Evolutionary conservation across 1,140 invertebrate species (phyloP).

Genomic region (Dermatophagoides farinae): DNA sequence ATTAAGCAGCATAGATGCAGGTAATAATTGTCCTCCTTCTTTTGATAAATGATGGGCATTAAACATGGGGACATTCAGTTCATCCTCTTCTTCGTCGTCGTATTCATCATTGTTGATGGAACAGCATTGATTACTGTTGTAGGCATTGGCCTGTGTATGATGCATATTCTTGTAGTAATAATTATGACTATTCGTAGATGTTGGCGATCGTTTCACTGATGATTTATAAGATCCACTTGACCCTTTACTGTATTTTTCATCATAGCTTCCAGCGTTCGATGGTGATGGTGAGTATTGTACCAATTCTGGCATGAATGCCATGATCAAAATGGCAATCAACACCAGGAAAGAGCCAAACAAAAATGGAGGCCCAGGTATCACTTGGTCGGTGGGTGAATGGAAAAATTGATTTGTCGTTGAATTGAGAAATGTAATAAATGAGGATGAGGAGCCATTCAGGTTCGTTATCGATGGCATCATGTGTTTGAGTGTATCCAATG

Average conservation of each 20-base stretch:
- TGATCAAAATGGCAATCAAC: constrained; percentile 75
- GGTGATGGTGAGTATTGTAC: constrained; percentile 11
- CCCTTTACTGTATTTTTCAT: not conserved
- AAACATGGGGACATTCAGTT: not conserved
- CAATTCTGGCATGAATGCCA: constrained; percentile 63
- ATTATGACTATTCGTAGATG: not conserved
- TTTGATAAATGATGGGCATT: not conserved
- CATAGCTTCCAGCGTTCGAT: too few species aligned
- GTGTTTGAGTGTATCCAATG: not conserved
- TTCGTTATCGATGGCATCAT: not conserved
- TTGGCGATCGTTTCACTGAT: not conserved
- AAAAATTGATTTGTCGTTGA: not conserved
- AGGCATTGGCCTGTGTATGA: not conserved
- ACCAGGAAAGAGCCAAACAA: constrained; percentile 92
- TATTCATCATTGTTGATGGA: not conserved
- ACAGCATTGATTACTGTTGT: not conserved
- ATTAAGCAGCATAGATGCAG: too few species aligned
- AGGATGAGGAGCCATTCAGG: not conserved
- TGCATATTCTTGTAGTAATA: not conserved
- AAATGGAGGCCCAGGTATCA: constrained; percentile 97
- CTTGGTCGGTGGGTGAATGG: constrained; percentile 27
- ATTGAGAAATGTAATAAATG: not conserved
- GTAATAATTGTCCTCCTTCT: not conserved
- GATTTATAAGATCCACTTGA: not conserved
- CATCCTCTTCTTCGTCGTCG: not conserved